A percentile compares a stretch with the other conserved stretches of the same genome.
These are phyloP conservation scores for Margarornis squamiger DNA, from an alignment of 2,797 vertebrate genomes.

Conservation along the genomic window DNA sequence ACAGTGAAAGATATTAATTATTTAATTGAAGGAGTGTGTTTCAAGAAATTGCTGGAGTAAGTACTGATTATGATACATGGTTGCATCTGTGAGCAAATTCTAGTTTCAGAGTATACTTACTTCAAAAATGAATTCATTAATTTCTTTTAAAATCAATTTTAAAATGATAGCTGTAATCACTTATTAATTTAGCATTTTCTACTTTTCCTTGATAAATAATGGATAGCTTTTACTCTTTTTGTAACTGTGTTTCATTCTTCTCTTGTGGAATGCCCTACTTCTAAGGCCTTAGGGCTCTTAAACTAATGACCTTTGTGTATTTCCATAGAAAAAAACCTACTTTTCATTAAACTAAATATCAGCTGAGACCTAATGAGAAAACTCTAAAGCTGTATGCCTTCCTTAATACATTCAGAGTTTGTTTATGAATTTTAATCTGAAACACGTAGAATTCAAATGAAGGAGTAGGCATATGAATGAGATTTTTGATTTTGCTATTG, in stretches of 20 bases:
- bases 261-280: not conserved
- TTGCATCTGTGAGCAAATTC: not conserved
- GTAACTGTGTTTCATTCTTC: not conserved
- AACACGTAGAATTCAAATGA: not conserved
- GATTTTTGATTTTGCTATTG: not conserved
- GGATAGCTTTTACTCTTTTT: not conserved
- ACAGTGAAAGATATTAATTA: not conserved
- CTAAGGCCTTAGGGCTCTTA: not conserved
- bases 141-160: not conserved
- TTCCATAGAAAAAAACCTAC: not conserved
- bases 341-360: not conserved
- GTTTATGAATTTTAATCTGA: not conserved
- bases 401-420: not conserved
- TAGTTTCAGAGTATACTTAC: not conserved
- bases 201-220: not conserved
- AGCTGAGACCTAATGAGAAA: not conserved
- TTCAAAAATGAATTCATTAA: not conserved
- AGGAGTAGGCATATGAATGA: not conserved
- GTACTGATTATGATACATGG: fast-evolving
- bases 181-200: not conserved
- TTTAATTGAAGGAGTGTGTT: not conserved
- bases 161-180: not conserved
- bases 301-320: fast-evolving
- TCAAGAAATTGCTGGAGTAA: not conserved
- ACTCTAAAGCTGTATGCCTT: not conserved